Conservation (phyloP, 35 echinoderm and acorn worm species). For the Ptychodera flava region DNA sequence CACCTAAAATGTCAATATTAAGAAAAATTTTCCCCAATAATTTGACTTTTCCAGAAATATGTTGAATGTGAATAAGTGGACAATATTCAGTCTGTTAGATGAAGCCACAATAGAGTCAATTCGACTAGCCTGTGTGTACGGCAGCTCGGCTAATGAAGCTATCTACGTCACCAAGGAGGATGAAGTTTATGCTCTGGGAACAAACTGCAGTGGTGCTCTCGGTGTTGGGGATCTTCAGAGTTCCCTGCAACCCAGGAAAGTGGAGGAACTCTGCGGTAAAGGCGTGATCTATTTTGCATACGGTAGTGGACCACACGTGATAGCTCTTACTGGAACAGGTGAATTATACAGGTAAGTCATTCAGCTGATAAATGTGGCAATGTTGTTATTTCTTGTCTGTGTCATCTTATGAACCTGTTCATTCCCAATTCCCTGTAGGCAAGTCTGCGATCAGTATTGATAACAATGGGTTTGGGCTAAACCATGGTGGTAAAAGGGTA, state of each 20-base stretch:
- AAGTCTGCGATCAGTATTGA: too few species aligned
- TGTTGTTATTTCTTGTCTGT: too few species aligned
- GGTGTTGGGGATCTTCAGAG: slow-evolving; percentile 83
- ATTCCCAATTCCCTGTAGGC: too few species aligned
- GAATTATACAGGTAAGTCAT: slow-evolving; percentile 82
- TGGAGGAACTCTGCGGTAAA: slow-evolving; percentile 75
- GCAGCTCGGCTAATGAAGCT: slow-evolving; percentile 82
- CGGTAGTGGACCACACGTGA: slow-evolving; percentile 95
- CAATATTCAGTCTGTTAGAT: slow-evolving; percentile 76
- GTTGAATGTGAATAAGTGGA: slow-evolving; percentile 96
- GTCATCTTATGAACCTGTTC: too few species aligned
- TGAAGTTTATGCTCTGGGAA: slow-evolving; percentile 85
- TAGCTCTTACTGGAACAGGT: slow-evolving; percentile 72
- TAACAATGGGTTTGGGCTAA: too few species aligned
- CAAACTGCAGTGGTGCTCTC: slow-evolving; percentile 81
- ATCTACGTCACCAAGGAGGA: slow-evolving; percentile 85
- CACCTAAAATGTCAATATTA: too few species aligned
- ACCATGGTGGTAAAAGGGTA: too few species aligned
- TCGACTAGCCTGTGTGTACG: slow-evolving; percentile 76
- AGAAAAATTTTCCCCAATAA: too few species aligned
- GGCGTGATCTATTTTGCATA: slow-evolving; percentile 51
- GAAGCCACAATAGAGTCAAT: slow-evolving; percentile 49
- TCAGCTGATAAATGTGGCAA: too few species aligned
- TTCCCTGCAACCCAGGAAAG: slow-evolving; percentile 74
- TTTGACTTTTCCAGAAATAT: slow-evolving; percentile 29